Evolutionary conservation across 2,888 invertebrate genomes (phyloP).

Genomic region (Netelia melanura): DNA sequence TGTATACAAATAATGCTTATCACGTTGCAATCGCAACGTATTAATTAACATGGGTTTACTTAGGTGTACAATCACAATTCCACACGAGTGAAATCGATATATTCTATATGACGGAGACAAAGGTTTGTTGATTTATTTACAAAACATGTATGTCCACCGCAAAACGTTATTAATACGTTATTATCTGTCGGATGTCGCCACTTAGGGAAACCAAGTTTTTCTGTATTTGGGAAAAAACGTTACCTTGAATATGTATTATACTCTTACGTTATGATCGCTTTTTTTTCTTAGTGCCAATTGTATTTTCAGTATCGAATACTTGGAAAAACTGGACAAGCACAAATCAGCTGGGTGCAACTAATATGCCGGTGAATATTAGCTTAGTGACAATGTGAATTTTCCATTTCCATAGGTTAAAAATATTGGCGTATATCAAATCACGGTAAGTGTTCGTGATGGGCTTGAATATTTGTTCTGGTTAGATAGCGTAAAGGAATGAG

Average conservation of each 20-base stretch:
- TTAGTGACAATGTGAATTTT: constrained; percentile 1
- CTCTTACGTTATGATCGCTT: constrained; percentile 23
- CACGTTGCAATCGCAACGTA: too few species aligned
- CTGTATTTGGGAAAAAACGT: too few species aligned
- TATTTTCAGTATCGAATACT: too few species aligned
- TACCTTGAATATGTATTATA: not conserved
- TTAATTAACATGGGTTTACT: too few species aligned
- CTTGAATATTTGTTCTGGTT: not conserved
- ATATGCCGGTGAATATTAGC: not conserved
- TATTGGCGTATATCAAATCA: not conserved
- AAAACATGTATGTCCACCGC: constrained; percentile 26
- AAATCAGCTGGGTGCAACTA: not conserved
- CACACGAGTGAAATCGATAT: constrained; percentile 24
- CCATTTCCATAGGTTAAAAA: not conserved
- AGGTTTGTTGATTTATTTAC: constrained; percentile 37
- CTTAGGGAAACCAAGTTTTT: too few species aligned
- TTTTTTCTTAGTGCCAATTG: constrained; percentile 19
- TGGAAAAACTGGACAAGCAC: too few species aligned
- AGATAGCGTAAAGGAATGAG: not conserved
- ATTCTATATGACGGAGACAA: constrained; percentile 31
- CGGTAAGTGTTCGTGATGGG: not conserved
- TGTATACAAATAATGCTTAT: too few species aligned
- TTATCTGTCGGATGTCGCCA: too few species aligned
- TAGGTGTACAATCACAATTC: too few species aligned
- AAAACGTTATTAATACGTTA: not conserved